A percentile compares a stretch with the other conserved stretches of the same genome.
These are phyloP conservation scores for Ruditapes philippinarum DNA, from an alignment of 1,140 invertebrate genomes.

Conservation along the genomic window DNA sequence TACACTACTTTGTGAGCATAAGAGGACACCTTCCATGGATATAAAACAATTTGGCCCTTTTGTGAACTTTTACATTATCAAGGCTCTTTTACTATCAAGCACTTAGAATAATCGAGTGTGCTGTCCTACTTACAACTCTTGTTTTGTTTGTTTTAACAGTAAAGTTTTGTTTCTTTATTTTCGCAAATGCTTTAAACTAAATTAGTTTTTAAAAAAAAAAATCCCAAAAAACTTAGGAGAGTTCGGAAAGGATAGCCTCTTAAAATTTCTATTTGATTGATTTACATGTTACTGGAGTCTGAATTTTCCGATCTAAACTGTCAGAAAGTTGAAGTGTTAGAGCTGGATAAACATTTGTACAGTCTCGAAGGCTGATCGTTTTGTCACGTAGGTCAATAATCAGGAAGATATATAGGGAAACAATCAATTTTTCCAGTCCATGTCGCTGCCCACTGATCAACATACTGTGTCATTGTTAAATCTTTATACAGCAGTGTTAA, in stretches of 20 bases:
- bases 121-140: too few relatives aligned
- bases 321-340: neutral
- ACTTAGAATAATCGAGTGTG: too few relatives aligned
- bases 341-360: constrained; percentile 37
- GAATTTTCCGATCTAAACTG: neutral
- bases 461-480: neutral
- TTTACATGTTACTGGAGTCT: neutral
- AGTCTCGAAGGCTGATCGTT: neutral
- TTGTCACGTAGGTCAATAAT: constrained; percentile 21
- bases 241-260: neutral
- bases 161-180: too few relatives aligned
- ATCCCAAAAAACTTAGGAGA: too few relatives aligned
- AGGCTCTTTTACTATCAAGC: too few relatives aligned
- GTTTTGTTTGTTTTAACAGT: too few relatives aligned
- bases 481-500: neutral
- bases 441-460: neutral
- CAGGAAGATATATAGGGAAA: neutral
- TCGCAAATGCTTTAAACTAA: too few relatives aligned
- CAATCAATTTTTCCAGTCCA: neutral
- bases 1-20: too few relatives aligned
- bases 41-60: too few relatives aligned
- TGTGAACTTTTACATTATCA: too few relatives aligned
- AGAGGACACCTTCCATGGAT: too few relatives aligned
- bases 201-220: too few relatives aligned
- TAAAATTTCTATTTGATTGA: neutral